Conservation (phyloP, 2,113 vertebrate species). For the Phaethon lepturus region DNA sequence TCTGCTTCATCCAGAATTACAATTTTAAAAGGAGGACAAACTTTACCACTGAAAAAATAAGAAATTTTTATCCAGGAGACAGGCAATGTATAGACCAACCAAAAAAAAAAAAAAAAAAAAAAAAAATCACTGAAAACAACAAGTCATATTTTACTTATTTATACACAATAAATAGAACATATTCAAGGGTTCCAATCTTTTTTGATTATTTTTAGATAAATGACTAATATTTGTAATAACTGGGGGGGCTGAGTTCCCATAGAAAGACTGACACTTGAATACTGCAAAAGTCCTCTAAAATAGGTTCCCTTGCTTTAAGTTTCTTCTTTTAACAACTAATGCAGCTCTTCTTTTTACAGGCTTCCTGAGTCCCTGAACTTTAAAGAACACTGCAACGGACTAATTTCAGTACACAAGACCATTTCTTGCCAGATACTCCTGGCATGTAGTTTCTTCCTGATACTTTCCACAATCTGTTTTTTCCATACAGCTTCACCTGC, state of each 20-base stretch:
- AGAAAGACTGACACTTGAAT: background rate
- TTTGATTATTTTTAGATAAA: background rate
- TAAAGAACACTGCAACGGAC: background rate
- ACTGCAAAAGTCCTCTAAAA: background rate
- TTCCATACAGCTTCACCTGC: background rate
- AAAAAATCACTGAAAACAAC: background rate
- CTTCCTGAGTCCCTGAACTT: background rate
- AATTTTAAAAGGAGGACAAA: slow-evolving; percentile 96
- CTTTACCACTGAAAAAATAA: slow-evolving; percentile 84
- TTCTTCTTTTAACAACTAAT: background rate
- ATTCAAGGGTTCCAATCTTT: background rate
- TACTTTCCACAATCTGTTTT: background rate
- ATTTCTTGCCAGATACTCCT: background rate
- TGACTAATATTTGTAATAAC: background rate
- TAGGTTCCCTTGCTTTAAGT: background rate
- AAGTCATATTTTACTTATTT: background rate
- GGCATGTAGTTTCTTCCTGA: background rate
- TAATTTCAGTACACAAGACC: background rate
- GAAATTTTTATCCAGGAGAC: background rate
- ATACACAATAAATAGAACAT: background rate
- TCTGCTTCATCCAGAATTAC: slow-evolving; percentile 98
- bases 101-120: background rate
- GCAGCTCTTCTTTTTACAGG: background rate
- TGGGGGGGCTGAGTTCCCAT: background rate
- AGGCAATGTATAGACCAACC: background rate